phyloP scores from a whole-genome alignment of 2,888 invertebrate genomes.

The Aphodius sticticus region DNA sequence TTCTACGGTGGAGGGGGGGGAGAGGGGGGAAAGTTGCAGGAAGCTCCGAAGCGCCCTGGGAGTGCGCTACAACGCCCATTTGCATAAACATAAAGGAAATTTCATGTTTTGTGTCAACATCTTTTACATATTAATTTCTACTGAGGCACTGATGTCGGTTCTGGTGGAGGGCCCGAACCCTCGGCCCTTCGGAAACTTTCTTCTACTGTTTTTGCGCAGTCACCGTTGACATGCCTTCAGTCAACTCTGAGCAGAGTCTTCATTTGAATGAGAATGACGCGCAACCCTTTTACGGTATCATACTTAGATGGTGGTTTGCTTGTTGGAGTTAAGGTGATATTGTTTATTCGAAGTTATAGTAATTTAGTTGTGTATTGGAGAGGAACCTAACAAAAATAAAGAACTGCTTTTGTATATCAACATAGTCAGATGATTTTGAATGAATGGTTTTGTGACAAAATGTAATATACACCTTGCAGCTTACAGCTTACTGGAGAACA shows the following conservation, averaged over 20 bases:
- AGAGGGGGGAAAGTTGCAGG: neutral
- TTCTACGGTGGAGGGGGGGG: constrained; percentile 19
- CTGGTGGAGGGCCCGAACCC: constrained; percentile 15
- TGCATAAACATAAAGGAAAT: constrained; percentile 36
- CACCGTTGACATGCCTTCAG: constrained; percentile 4
- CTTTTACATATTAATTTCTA: constrained; percentile 36
- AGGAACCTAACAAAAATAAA: no score
- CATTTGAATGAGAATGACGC: neutral
- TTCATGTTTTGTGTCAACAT: constrained; percentile 37
- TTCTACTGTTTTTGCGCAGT: constrained; percentile 22
- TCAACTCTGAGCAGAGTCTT: neutral
- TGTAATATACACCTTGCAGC: no score
- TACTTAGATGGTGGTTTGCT: neutral
- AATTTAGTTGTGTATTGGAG: no score
- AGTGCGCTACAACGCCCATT: constrained; percentile 30
- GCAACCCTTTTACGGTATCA: neutral
- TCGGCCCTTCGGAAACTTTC: constrained; percentile 23
- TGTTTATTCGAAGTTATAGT: neutral
- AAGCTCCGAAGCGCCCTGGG: constrained; percentile 15
- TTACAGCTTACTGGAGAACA: no score
- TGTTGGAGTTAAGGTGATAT: neutral
- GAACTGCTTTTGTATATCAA: no score
- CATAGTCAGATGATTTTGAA: no score
- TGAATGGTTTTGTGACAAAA: no score
- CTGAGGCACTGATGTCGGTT: neutral